Evolutionary conservation across 2,797 vertebrate species (phyloP), one percentile per base, ranked within the genome.

Genomic region (Moxostoma hubbsi): DNA sequence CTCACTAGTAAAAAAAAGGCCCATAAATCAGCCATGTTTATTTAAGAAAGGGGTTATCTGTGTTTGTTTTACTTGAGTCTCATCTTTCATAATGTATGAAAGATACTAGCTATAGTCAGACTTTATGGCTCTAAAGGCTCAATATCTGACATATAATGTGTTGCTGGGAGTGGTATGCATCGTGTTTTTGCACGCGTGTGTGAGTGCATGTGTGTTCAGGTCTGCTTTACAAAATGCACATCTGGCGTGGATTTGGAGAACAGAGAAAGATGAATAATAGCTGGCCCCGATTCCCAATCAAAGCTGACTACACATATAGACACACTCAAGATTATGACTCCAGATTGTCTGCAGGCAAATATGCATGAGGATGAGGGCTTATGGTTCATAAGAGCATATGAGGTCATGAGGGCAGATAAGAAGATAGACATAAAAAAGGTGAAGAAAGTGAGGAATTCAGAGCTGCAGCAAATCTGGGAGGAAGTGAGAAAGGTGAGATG

Each of bases 161-260:
- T 59, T 46, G 62, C 12, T 64, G 43, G 7, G 13, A 46, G 7
- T 64, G 10, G 11, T 45, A 59, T 62, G 59, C 24, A 43, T 62
- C 24, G 13, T 36, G 64, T 15, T 58, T 54, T 24, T 78, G n/a
- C n/a, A 57, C 5, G 12, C 78, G 11, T 67, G 7, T 64, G 1
- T 12, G 49, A 70, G 46, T 10, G 16, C n/a, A n/a, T 59, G 18
- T 24, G 47, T 43, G 67, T 76, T 62, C 12, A 57, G 49, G 53
- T 68, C 49, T 51, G 55, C 58, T 83, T 15, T 55, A 8, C 50
- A 71, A 65, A 72, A 82, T 65, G 51, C 46, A 47, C 49, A 63
- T 86, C 84, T 84, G 81, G 84, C 83, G 51, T 46, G 49, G 45
- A 82, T 85, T 85, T 85, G 59, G 43, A 61, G n/a, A 59, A 64